Evolutionary conservation across 2,113 vertebrate species (phyloP), one percentile per base, ranked within the genome.

Genomic region (Thymallus thymallus): DNA sequence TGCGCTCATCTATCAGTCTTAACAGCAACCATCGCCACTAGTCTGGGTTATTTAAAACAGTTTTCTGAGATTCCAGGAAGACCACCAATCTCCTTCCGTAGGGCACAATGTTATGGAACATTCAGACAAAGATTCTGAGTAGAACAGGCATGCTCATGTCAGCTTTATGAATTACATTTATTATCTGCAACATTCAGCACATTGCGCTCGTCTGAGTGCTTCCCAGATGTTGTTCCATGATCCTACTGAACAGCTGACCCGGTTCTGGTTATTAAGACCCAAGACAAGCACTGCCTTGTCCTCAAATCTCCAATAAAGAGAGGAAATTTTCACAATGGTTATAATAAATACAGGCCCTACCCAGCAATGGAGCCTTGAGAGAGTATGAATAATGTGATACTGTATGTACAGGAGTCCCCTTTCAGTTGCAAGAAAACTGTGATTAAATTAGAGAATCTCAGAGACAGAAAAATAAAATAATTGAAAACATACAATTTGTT

Each of bases 401-500:
- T 41, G 51, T 55, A 55, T 55, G 5, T 60, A 60, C n/a, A 60
- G n/a, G 56, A 60, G 56, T n/a, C 6, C 22, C 56, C 56, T 60
- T 60, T 22, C 56, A 60, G 56, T 60, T 20, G 5, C 55, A n/a
- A 60, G 56, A 60, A 22, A 22, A 60, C 18, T 10, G n/a, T 26
- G 26, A 26, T 26, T 26, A 26, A 51, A 51, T 22, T 29, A 64
- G 30, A 32, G 13, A 35, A 66, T 66, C 20, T 9, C 24, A 71
- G 76, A 63, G 72, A 45, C 18, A 14, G 26, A 7, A 30, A 22
- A 73, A 66, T 2, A 60, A 51, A 61, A 41, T 41, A 41, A 77
- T 20, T 14, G 45, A 32, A 77, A 56, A 82, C 13, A 9, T 71
- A 12, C 3, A 10, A 71, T 29, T 72, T 16, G 23, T 72, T 51